Conservation (phyloP, 2,113 vertebrate genomes). For the Diglossa brunneiventris region DNA sequence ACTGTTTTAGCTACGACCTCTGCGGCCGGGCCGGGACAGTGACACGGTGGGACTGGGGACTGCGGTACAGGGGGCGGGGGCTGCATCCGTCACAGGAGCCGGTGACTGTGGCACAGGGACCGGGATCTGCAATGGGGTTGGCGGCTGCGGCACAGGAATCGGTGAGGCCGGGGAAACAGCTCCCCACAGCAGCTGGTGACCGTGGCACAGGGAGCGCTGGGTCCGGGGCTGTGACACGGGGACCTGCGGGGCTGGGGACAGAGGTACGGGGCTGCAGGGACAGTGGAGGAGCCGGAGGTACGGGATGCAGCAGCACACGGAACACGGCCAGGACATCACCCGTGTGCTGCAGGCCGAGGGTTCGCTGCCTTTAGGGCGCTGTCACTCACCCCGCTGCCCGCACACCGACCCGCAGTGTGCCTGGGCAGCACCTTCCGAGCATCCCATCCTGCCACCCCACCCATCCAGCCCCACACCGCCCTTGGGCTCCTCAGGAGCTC, state of each 20-base stretch:
- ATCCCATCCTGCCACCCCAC: background rate
- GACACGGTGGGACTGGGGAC: accelerated
- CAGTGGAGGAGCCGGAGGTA: background rate
- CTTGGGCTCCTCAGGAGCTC: accelerated
- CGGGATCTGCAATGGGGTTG: background rate
- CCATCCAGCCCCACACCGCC: accelerated
- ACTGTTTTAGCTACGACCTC: accelerated
- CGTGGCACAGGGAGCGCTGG: background rate
- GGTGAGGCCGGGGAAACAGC: background rate
- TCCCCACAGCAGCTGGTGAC: background rate
- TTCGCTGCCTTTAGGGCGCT: accelerated
- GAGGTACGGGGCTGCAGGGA: background rate
- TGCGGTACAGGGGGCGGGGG: background rate
- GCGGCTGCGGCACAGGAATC: background rate
- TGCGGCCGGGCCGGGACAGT: accelerated
- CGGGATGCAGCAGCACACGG: background rate
- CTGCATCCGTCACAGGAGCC: background rate
- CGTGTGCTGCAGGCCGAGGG: background rate
- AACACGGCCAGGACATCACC: background rate
- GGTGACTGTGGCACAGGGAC: background rate
- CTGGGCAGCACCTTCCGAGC: background rate
- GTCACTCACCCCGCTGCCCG: accelerated
- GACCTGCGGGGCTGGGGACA: background rate
- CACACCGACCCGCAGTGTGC: accelerated
- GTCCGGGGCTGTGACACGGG: background rate